Base-by-base conservation (phyloP, 2,797 vertebrate genomes). In the Sebastes flavidus region DNA sequence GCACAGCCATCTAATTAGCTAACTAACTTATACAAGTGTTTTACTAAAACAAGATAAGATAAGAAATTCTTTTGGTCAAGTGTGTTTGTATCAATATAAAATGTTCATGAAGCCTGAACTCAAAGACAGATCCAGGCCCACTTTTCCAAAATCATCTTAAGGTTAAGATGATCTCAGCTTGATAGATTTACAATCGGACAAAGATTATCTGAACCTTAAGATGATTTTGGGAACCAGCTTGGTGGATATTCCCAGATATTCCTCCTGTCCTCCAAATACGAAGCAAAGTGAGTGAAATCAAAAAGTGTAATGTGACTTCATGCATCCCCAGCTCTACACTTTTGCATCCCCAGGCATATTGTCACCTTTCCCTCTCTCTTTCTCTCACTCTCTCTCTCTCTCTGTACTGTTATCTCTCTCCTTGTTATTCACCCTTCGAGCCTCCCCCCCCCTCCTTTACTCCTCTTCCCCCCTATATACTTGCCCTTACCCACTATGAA, bases 401-500 rank as follows among this genome's bases (percentile, higher is more conserved):
- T 75, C 75, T 77, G 54, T 68, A 79, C 60, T n/a, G 55, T 72
- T 85, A 76, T 83, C 75, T 59, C 68, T 55, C 74, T 75, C 62
- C 76, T 82, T 80, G 78, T 89, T 89, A 78, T 86, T 84, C 79
- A 77, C 42, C 75, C 76, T 82, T 71, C 65, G 32, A 70, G 73
- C 72, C 70, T 83, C 56, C 77, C 75, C 46, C 60, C 68, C 54
- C 68, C 77, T 65, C 77, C 55, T 75, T 75, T 61, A 76, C 68
- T 74, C 62, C 69, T 38, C 38, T 38, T 38, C 54, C 56, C 65
- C 56, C 76, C n/a, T n/a, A 66, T 58, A 69, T 71, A 77, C 83
- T 82, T 72, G 61, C 74, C 85, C 80, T 91, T 72, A 89, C 87
- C 82, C 65, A 86, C 85, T 76, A 78, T 87, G 83, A 92, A 89